Evolutionary conservation across 2,797 vertebrate genomes (phyloP).

Genomic region (Bradypodion pumilum): DNA sequence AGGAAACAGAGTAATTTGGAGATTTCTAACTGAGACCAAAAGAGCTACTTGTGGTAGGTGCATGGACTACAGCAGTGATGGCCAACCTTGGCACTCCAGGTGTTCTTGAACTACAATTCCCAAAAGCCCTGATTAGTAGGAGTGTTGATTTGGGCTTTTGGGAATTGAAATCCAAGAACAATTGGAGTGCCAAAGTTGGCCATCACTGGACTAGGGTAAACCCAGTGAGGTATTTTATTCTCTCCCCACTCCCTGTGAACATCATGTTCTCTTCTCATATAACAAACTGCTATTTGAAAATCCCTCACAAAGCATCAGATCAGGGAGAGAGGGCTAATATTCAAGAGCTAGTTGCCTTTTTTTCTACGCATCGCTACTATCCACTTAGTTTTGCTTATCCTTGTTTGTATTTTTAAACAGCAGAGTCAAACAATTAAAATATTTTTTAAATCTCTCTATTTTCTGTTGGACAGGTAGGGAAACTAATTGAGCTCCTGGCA

Average conservation of each 20-base stretch:
- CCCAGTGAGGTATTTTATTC: not conserved
- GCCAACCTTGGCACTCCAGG: no score
- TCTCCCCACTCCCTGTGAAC: not conserved
- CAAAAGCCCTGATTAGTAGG: no score
- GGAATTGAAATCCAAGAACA: no score
- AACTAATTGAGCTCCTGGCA: constrained; percentile 94
- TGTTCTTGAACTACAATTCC: no score
- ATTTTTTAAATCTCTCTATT: constrained; percentile 7
- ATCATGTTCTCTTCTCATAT: not conserved
- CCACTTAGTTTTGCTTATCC: no score
- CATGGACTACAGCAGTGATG: not conserved
- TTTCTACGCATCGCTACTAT: no score
- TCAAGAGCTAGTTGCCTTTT: no score
- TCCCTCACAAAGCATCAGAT: not conserved
- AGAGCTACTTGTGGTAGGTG: not conserved
- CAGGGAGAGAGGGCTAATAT: no score
- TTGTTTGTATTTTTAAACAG: not conserved
- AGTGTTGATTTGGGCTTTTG: no score
- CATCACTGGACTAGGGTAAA: not conserved
- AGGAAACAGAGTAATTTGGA: not conserved
- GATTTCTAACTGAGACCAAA: not conserved
- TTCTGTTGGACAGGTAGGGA: constrained; percentile 86
- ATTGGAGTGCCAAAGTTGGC: no score
- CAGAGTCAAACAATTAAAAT: not conserved
- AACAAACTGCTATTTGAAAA: not conserved